A percentile compares a stretch with the other conserved stretches of the same genome.
These are phyloP conservation scores for Holothuria leucospilota DNA, from an alignment of 53 echinoderm and acorn worm species.

Conservation along the genomic window DNA sequence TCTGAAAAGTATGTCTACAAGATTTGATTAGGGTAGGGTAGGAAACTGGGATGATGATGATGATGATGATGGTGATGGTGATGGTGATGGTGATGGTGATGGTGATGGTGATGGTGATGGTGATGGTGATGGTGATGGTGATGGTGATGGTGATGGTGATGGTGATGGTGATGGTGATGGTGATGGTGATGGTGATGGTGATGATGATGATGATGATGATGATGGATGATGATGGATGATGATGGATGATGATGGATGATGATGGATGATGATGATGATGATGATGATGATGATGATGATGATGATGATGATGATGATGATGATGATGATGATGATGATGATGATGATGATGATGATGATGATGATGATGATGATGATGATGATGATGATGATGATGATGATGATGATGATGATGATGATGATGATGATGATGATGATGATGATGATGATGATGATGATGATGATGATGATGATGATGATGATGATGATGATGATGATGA, in stretches of 20 bases:
- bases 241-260: slow-evolving; percentile 43
- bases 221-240: slow-evolving; percentile 47
- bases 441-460: slow-evolving; percentile 52
- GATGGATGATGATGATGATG: slow-evolving; percentile 40
- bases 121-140: neutral
- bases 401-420: slow-evolving; percentile 47
- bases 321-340: slow-evolving; percentile 23
- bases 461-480: slow-evolving; percentile 45
- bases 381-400: slow-evolving; percentile 31
- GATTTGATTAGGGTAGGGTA: no score
- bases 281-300: slow-evolving; percentile 40
- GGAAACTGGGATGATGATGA: no score
- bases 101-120: no score
- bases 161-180: neutral
- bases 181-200: slow-evolving; percentile 1
- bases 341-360: slow-evolving; percentile 13
- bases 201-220: slow-evolving; percentile 15
- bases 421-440: slow-evolving; percentile 47
- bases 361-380: neutral
- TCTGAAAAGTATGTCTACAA: no score
- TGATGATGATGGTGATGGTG: no score
- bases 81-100: no score
- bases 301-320: slow-evolving; percentile 36
- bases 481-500: slow-evolving; percentile 43
- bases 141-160: slow-evolving; percentile 40